Base-by-base conservation (phyloP, 2,797 vertebrate species). In the Tenualosa thibaudeaui region DNA sequence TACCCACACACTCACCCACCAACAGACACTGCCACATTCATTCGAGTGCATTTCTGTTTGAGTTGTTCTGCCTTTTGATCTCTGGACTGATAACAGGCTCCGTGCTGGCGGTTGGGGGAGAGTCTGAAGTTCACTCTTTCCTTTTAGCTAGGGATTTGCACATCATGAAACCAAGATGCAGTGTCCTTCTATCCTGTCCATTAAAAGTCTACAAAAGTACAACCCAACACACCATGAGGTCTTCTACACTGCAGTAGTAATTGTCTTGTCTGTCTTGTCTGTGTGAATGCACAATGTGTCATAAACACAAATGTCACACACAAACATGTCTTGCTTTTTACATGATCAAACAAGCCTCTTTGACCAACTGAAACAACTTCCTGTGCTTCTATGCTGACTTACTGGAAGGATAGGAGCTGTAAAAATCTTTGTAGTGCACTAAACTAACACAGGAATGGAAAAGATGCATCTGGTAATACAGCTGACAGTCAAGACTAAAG, bases 1-100 rank as follows among this genome's bases (percentile, higher is more conserved):
- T 86, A 81, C 84, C 68, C 86, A 75, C 84, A 87, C 88, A 89
- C 83, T 84, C 84, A 82, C 78, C 22, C 75, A 54, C 81, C 24
- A 51, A 83, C 56, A 65, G 81, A 26, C 26, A 49, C 49, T 75
- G 60, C 84, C 24, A 82, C 86, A 65, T 86, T 85, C 87, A 75
- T 82, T 88, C 46, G 78, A 84, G 82, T 83, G 78, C 88, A 84
- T 83, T 56, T 50, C 40, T 31, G 6, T 3, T 54, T 62, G 31
- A 84, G 71, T 46, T 78, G 37, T 78, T 75, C 68, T 78, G 71
- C 40, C 71, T 43, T 78, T 78, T 78, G 71, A 78, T 78, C 37
- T 78, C 40, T 43, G 71, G 26, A 37, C 31, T 40, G 71, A 46
- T 78, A 78, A 78, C 71, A 78, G 71, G 71, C 71, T 22, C 40